phyloP scores from a whole-genome alignment of 1,140 invertebrate species.

The Drosophila repleta region DNA sequence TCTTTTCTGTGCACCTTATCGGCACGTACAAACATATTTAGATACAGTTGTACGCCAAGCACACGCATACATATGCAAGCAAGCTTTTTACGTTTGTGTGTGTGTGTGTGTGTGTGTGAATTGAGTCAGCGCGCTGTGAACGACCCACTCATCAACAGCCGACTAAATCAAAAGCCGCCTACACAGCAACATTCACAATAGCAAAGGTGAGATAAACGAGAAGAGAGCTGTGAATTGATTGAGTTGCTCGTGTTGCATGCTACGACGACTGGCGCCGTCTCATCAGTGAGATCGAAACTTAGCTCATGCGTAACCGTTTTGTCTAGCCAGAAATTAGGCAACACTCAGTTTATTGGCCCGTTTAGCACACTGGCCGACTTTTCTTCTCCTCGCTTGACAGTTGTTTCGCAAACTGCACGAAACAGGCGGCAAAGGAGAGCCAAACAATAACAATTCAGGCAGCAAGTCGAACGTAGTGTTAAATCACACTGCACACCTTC shows the following conservation, averaged over 20 bases:
- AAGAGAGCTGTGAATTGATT: constrained; percentile 38
- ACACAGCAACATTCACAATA: constrained; percentile 21
- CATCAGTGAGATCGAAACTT: constrained; percentile 20
- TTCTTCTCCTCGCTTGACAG: constrained; percentile 24
- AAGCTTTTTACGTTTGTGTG: constrained; percentile 25
- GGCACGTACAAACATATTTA: constrained; percentile 36
- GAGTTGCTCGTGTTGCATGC: constrained; percentile 39
- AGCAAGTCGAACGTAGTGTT: constrained; percentile 42
- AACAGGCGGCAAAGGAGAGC: constrained; percentile 9
- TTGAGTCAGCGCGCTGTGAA: constrained; percentile 65
- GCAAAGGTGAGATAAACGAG: constrained; percentile 45
- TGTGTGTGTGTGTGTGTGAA: constrained; percentile 13
- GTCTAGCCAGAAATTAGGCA: constrained; percentile 61
- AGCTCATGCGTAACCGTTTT: constrained; percentile 54
- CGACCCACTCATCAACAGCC: constrained; percentile 56
- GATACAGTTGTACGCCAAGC: constrained; percentile 3
- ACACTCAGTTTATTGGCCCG: constrained; percentile 33
- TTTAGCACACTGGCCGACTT: constrained; percentile 21
- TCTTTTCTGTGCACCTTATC: constrained; percentile 52
- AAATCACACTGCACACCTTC: neutral
- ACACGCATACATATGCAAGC: constrained; percentile 2
- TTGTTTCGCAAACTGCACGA: constrained; percentile 25
- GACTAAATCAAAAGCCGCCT: constrained; percentile 38
- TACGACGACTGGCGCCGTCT: constrained; percentile 44
- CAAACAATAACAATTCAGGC: constrained; percentile 14